These are phyloP conservation scores for Fistularia commersonii DNA, from an alignment of 2,797 vertebrate species.

Conservation along the genomic window DNA sequence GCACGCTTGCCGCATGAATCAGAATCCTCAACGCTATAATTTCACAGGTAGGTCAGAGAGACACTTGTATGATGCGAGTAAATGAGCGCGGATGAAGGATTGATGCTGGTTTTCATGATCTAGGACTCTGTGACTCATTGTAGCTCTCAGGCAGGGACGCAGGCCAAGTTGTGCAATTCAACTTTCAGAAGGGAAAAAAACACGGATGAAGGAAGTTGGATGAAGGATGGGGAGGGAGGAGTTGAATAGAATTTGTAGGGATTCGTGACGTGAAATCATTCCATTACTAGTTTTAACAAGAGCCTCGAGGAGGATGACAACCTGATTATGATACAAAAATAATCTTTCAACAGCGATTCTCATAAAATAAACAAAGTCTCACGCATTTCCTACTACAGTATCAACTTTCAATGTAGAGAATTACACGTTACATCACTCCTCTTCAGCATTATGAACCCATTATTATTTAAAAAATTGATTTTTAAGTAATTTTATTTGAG, in stretches of 20 bases:
- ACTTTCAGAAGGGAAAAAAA: not conserved
- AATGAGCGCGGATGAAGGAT: conserved; percentile 1
- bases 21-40: conserved; percentile 27
- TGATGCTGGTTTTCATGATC: conserved; percentile 33
- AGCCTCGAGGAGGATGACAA: not conserved
- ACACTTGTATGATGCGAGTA: not conserved
- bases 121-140: conserved; percentile 31
- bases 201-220: conserved; percentile 15
- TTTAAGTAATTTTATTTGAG: too few relatives aligned
- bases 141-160: conserved; percentile 18
- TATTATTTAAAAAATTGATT: too few relatives aligned
- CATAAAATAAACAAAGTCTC: too few relatives aligned
- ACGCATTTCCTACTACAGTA: too few relatives aligned
- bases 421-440: too few relatives aligned
- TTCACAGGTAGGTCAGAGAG: conserved; percentile 27
- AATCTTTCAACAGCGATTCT: too few relatives aligned
- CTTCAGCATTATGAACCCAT: too few relatives aligned
- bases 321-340: not conserved
- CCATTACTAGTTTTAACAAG: conserved; percentile 1
- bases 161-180: conserved; percentile 14
- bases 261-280: conserved; percentile 2
- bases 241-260: conserved; percentile 1
- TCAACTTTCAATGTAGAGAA: too few relatives aligned
- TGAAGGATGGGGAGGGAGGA: conserved; percentile 4
- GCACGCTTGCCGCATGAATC: conserved; percentile 26